Conservation (phyloP, 2,113 vertebrate genomes). For the Epinephelus moara region DNA sequence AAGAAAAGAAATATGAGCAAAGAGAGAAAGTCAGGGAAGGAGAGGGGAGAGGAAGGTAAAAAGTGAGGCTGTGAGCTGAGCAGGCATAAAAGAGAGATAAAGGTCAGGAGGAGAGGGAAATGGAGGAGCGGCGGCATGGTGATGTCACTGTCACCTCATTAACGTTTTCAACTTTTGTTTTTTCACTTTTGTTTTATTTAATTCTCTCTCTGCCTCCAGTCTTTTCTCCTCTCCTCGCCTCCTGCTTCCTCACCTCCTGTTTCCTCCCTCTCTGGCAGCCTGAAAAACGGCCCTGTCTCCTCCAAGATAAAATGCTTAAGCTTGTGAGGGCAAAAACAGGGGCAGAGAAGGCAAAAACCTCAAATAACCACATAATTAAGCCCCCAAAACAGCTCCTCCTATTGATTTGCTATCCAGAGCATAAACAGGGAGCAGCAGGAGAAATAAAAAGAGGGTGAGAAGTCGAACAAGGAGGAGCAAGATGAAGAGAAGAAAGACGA, state of each 20-base stretch:
- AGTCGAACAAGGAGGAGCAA: constrained; percentile 16
- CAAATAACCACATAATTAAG: constrained; percentile 74
- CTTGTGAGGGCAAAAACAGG: constrained; percentile 45
- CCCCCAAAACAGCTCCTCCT: constrained; percentile 47
- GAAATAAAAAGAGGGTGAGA: constrained; percentile 9
- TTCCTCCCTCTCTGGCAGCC: constrained; percentile 26
- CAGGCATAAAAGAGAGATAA: constrained; percentile 62
- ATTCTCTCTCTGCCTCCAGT: neutral
- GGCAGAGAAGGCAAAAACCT: constrained; percentile 41
- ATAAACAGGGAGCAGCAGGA: constrained; percentile 33
- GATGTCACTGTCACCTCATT: constrained; percentile 60
- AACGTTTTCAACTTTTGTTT: constrained; percentile 49
- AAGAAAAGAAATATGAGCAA: constrained; percentile 44
- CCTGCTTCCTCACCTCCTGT: neutral
- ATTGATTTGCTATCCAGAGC: constrained; percentile 71
- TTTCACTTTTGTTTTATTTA: constrained; percentile 29
- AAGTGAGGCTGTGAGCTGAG: constrained; percentile 57
- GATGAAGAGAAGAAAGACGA: constrained; percentile 18
- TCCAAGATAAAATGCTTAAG: constrained; percentile 46
- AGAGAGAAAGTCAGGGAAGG: constrained; percentile 30
- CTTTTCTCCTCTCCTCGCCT: neutral
- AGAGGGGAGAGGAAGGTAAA: constrained; percentile 30
- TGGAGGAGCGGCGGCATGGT: constrained; percentile 18
- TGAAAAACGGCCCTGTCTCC: constrained; percentile 41
- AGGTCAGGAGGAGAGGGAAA: constrained; percentile 64